These are phyloP conservation scores for Rotaria macrura DNA, from an alignment of 2,888 invertebrate species.

Conservation along the genomic window DNA sequence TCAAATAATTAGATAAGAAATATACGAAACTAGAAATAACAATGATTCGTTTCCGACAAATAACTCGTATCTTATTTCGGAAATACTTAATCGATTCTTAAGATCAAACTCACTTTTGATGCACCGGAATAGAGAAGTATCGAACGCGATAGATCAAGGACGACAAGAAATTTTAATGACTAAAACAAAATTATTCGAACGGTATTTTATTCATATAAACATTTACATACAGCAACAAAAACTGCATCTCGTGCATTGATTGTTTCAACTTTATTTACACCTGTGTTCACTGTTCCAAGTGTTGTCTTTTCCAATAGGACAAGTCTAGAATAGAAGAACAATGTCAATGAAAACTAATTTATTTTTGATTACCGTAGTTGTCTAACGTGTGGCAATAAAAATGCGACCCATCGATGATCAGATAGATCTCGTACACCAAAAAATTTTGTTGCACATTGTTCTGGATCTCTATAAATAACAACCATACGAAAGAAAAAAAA, in stretches of 20 bases:
- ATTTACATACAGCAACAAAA: background rate
- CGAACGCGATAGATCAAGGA: background rate
- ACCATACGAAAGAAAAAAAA: no score
- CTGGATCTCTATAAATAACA: background rate
- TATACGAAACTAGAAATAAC: no score
- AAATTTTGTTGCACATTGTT: constrained; percentile 13
- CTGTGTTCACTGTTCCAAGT: background rate
- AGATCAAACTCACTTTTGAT: background rate
- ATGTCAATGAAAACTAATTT: background rate
- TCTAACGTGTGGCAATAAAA: background rate
- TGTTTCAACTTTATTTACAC: background rate
- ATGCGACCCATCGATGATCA: constrained; percentile 7
- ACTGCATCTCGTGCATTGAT: background rate
- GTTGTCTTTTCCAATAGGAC: constrained; percentile 3
- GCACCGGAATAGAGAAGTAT: background rate
- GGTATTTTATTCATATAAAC: background rate
- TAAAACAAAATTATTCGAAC: background rate
- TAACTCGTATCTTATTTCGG: no score
- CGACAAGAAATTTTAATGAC: background rate
- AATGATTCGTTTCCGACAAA: no score
- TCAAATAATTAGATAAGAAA: no score
- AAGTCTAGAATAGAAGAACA: background rate
- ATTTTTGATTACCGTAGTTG: background rate
- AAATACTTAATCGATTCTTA: no score
- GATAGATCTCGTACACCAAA: constrained; percentile 7